Conservation (phyloP, 2,113 vertebrate genomes). For the Marcusenius ussheri region DNA sequence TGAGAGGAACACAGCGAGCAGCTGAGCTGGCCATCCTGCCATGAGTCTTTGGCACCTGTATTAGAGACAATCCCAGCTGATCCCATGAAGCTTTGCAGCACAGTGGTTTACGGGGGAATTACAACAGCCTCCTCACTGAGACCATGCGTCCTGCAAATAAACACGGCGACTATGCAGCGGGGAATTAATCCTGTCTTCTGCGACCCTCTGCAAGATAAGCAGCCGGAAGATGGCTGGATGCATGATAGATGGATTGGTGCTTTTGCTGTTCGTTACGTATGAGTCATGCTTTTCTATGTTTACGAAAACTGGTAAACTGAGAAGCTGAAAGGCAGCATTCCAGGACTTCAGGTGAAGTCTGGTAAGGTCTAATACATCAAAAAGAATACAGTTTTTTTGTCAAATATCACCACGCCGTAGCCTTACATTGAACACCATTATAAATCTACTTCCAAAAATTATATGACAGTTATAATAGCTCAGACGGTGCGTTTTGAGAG, state of each 20-base stretch:
- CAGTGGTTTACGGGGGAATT: constrained; percentile 17
- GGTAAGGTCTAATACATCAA: background rate
- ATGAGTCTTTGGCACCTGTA: background rate
- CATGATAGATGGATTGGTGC: background rate
- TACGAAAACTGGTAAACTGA: background rate
- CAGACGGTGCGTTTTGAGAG: background rate
- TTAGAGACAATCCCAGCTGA: constrained; percentile 18
- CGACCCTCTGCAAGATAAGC: background rate
- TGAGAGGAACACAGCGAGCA: background rate
- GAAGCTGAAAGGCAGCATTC: background rate
- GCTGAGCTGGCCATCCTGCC: background rate
- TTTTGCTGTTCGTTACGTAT: background rate
- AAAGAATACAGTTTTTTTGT: background rate
- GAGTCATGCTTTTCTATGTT: background rate
- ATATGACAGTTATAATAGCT: background rate
- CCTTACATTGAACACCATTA: background rate
- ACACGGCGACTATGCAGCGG: constrained; percentile 20
- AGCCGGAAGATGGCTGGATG: background rate
- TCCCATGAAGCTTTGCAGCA: constrained; percentile 11
- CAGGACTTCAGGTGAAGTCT: background rate
- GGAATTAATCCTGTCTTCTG: background rate
- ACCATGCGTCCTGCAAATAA: constrained; percentile 30
- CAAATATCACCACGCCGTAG: background rate
- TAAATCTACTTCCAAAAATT: constrained; percentile 20
- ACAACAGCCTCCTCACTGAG: constrained; percentile 23